Evolutionary conservation across 1,140 invertebrate species (phyloP).

Genomic region (Aphaenogaster rudis): DNA sequence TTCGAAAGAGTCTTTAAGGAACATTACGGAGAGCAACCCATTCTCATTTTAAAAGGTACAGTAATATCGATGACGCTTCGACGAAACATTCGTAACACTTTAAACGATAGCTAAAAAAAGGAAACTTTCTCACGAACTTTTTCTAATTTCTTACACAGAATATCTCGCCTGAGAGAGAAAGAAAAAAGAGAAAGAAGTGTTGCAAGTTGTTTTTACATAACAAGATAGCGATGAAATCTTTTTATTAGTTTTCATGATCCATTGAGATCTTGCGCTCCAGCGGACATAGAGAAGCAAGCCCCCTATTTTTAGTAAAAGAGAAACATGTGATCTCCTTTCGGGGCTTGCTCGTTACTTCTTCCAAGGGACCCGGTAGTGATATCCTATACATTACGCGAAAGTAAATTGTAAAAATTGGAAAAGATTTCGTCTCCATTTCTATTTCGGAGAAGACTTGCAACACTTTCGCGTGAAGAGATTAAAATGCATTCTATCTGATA

Average conservation of each 20-base stretch:
- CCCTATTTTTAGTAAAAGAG: background rate
- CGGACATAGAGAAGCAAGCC: background rate
- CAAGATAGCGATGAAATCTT: background rate
- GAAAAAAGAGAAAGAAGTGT: background rate
- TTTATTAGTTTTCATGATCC: background rate
- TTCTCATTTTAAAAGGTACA: conserved; percentile 90
- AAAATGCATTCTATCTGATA: background rate
- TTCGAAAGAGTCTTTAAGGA: conserved; percentile 90
- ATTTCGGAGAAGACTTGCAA: background rate
- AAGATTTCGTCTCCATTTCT: background rate
- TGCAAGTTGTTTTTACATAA: background rate
- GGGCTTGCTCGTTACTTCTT: background rate
- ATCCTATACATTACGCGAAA: background rate
- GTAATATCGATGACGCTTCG: background rate
- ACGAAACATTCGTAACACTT: background rate
- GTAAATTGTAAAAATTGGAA: background rate
- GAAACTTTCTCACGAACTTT: background rate
- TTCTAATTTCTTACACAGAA: background rate
- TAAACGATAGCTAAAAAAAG: background rate
- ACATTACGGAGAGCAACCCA: conserved; percentile 92
- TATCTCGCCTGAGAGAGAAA: background rate
- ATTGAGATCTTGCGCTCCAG: background rate
- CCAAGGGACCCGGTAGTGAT: background rate
- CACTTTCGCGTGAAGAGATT: background rate
- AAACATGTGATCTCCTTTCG: background rate